phyloP scores from a whole-genome alignment of 2,888 invertebrate species.

The Lasioglossum morio region DNA sequence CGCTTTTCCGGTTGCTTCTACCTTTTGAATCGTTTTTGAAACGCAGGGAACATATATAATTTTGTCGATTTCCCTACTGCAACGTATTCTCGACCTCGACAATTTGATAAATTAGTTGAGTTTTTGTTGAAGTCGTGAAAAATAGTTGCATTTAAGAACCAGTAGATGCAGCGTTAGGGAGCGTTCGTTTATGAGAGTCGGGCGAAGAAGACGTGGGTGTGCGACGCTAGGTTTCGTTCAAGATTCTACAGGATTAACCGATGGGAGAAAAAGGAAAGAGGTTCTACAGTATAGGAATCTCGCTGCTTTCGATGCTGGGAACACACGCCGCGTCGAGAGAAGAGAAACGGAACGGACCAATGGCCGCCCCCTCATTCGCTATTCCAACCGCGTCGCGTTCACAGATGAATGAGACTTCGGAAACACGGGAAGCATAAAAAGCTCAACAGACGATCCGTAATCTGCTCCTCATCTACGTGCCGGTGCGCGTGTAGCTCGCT shows the following conservation, averaged over 20 bases:
- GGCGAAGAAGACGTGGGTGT: background rate
- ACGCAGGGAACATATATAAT: background rate
- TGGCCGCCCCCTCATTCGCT: conserved; percentile 70
- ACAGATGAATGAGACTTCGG: conserved; percentile 78
- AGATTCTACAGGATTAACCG: conserved; percentile 31
- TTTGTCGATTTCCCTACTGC: background rate
- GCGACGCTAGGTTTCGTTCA: background rate
- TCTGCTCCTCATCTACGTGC: conserved; percentile 67
- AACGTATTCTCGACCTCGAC: too few relatives aligned
- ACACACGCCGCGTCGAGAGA: conserved; percentile 36
- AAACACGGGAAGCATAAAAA: conserved; percentile 78
- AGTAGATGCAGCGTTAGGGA: background rate
- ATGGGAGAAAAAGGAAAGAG: conserved; percentile 31
- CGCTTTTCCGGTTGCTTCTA: background rate
- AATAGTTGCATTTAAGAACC: background rate
- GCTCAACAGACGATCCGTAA: conserved; percentile 64
- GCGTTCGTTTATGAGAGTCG: background rate
- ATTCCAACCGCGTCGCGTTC: conserved; percentile 72
- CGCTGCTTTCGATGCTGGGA: conserved; percentile 38
- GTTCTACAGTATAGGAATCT: conserved; percentile 30
- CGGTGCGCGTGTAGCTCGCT: conserved; percentile 12
- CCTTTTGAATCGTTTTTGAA: background rate
- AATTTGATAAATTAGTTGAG: too few relatives aligned
- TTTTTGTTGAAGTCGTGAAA: background rate
- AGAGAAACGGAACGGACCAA: conserved; percentile 46